Conservation (phyloP, 2,888 invertebrate species). For the Scaptomyza reducta region DNA sequence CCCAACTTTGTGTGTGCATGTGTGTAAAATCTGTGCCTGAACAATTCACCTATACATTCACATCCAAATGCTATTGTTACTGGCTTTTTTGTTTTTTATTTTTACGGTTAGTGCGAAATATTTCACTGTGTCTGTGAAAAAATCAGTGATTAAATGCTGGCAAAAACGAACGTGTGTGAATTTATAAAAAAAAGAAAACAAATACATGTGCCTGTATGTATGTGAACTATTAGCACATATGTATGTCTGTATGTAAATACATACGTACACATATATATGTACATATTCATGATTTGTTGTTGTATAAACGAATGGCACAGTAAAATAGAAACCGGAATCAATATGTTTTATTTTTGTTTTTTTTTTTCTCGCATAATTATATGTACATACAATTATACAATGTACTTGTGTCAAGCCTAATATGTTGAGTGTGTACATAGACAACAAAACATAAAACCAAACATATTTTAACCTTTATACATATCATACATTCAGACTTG, state of each 20-base stretch:
- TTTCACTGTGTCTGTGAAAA: constrained; percentile 28
- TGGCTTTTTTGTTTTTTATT: constrained; percentile 19
- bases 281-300: constrained; percentile 19
- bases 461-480: no score
- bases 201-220: constrained; percentile 15
- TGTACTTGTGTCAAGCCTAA: constrained; percentile 32
- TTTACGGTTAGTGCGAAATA: constrained; percentile 50
- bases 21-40: constrained; percentile 15
- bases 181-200: constrained; percentile 46
- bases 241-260: neutral
- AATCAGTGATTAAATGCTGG: constrained; percentile 55
- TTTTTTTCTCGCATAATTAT: constrained; percentile 57
- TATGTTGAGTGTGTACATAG: neutral
- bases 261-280: constrained; percentile 7
- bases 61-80: constrained; percentile 23
- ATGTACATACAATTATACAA: constrained; percentile 25
- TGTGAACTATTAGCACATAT: constrained; percentile 27
- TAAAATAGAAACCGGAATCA: constrained; percentile 73
- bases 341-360: constrained; percentile 56
- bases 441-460: neutral
- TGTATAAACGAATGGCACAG: constrained; percentile 65
- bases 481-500: constrained; percentile 1
- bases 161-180: constrained; percentile 53
- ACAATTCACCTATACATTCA: constrained; percentile 19
- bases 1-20: constrained; percentile 4